These are phyloP conservation scores for Epinephelus cyanopodus DNA, from an alignment of 2,113 vertebrate species.

Conservation along the genomic window DNA sequence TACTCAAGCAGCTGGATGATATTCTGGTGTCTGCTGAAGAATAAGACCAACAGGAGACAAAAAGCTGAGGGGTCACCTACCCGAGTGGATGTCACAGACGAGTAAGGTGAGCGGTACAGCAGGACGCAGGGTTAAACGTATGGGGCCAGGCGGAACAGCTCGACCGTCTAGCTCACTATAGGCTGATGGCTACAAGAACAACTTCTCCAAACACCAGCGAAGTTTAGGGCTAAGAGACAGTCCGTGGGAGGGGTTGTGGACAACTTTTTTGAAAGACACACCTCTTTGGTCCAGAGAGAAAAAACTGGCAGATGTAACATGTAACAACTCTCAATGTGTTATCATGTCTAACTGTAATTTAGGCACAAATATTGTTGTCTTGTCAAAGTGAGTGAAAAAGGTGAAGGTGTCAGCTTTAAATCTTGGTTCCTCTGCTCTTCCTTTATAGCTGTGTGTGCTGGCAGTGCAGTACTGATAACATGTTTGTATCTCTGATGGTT, in stretches of 20 bases:
- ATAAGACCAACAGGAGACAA: slow-evolving; percentile 3
- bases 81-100: slow-evolving; percentile 50
- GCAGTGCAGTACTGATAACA: slow-evolving; percentile 56
- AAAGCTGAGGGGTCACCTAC: slow-evolving; percentile 55
- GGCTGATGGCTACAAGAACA: slow-evolving; percentile 54
- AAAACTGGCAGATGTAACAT: slow-evolving; percentile 24
- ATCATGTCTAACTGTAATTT: background rate
- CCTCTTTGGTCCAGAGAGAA: slow-evolving; percentile 70
- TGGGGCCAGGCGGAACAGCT: slow-evolving; percentile 17
- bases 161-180: slow-evolving; percentile 18
- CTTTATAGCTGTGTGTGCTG: slow-evolving; percentile 29
- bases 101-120: background rate
- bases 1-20: background rate
- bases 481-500: slow-evolving; percentile 38
- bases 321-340: slow-evolving; percentile 10
- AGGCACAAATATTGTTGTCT: background rate
- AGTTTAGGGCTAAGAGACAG: slow-evolving; percentile 73
- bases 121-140: background rate
- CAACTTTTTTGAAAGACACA: slow-evolving; percentile 75
- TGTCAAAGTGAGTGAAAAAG: background rate
- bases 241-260: slow-evolving; percentile 77
- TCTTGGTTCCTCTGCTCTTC: slow-evolving; percentile 46
- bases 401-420: slow-evolving; percentile 28
- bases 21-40: background rate
- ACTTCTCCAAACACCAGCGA: slow-evolving; percentile 68